Percentiles rank a stretch among this genome's conserved stretches.
phyloP scores from a whole-genome alignment of 2,113 vertebrate genomes.

The Ibidorhyncha struthersii region DNA sequence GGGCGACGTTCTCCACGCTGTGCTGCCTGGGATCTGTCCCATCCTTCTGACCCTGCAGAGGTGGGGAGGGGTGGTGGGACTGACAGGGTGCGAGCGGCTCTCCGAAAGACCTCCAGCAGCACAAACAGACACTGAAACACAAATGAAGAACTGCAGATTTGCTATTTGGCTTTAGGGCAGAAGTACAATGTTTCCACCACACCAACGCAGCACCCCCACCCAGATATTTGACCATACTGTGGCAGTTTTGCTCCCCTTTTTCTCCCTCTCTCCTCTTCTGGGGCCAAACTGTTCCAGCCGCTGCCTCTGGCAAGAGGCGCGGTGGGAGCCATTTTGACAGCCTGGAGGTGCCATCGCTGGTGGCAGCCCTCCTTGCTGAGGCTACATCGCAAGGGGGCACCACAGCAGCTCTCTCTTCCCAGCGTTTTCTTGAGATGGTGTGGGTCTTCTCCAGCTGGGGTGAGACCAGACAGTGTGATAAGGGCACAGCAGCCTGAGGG shows the following conservation, averaged over 20 bases:
- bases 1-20: not conserved
- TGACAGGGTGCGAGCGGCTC: not conserved
- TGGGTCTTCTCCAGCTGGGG: not conserved
- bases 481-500: not conserved
- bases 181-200: not conserved
- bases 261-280: not conserved
- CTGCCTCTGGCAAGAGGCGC: not conserved
- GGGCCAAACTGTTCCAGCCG: not conserved
- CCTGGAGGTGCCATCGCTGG: rapidly evolving
- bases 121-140: not conserved
- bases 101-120: not conserved
- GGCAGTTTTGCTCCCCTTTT: not conserved
- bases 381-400: rapidly evolving
- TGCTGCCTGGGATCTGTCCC: not conserved
- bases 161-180: not conserved
- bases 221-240: not conserved
- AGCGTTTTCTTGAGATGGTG: not conserved
- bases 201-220: not conserved
- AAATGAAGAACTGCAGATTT: not conserved
- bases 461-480: not conserved
- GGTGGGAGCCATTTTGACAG: not conserved
- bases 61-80: not conserved
- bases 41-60: not conserved
- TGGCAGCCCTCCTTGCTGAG: not conserved
- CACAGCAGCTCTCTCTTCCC: not conserved